These are phyloP conservation scores for Hirundo rustica DNA, from an alignment of 2,797 vertebrate genomes.

Conservation along the genomic window DNA sequence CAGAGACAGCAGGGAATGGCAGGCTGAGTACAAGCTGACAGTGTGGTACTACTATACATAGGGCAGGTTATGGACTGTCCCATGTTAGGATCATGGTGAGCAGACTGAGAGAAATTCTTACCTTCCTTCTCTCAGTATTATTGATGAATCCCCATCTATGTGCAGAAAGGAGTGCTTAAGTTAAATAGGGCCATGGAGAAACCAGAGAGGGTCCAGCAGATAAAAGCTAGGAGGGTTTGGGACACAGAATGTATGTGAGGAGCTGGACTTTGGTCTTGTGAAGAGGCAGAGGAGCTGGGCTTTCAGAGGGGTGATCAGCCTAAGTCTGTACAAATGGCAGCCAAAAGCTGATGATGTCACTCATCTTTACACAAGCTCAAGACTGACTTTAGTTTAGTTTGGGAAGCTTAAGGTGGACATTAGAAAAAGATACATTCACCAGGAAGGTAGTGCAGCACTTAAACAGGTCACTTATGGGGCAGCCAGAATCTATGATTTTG, in stretches of 20 bases:
- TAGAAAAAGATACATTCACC: not conserved
- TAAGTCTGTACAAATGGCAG: not conserved
- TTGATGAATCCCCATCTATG: not conserved
- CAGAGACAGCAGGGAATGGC: not conserved
- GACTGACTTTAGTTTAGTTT: not conserved
- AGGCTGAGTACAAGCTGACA: not conserved
- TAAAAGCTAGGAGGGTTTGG: not conserved
- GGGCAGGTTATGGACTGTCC: not conserved
- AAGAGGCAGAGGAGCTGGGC: not conserved
- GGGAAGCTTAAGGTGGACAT: not conserved
- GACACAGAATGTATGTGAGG: rapidly evolving
- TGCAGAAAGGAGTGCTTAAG: not conserved
- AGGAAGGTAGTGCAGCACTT: not conserved
- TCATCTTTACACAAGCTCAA: not conserved
- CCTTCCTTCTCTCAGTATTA: not conserved
- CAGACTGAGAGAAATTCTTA: not conserved
- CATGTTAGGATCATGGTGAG: rapidly evolving
- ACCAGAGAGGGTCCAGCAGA: not conserved
- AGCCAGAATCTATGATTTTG: not conserved
- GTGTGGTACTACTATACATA: not conserved
- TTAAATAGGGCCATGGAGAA: not conserved
- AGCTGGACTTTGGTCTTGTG: not conserved
- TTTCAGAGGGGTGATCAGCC: not conserved
- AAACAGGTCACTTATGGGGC: not conserved
- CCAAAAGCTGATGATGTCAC: not conserved